Conservation (phyloP, 1,140 invertebrate genomes). For the Branchinecta lindahli region DNA sequence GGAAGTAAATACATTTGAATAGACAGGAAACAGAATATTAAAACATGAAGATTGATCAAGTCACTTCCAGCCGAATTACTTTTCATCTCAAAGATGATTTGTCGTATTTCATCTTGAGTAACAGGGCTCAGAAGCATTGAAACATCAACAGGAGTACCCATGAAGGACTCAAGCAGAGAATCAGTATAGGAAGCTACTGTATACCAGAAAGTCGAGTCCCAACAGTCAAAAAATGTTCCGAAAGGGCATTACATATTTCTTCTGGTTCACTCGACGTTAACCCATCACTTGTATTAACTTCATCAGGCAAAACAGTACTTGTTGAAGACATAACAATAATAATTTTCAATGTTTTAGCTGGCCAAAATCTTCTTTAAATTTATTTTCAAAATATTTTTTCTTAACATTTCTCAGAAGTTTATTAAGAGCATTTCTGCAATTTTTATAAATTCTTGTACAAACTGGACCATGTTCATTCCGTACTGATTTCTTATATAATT, state of each 20-base stretch:
- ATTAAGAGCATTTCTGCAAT: constrained; percentile 9
- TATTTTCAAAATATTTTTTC: constrained; percentile 6
- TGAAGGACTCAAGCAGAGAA: not conserved
- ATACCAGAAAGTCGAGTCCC: constrained; percentile 4
- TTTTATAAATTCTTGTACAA: constrained; percentile 9
- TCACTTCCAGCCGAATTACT: constrained; percentile 1
- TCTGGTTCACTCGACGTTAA: too few species aligned
- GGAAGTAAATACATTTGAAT: not conserved
- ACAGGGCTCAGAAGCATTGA: not conserved
- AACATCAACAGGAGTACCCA: constrained; percentile 5
- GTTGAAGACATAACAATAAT: constrained; percentile 6
- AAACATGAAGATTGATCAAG: constrained; percentile 1
- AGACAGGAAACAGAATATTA: not conserved
- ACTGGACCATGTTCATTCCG: constrained; percentile 5
- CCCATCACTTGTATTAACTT: constrained; percentile 1
- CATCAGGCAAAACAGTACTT: constrained; percentile 1
- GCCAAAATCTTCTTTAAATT: not conserved
- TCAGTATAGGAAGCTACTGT: not conserved
- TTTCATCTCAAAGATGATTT: constrained; percentile 9
- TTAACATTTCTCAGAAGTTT: constrained; percentile 6
- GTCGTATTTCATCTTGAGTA: not conserved
- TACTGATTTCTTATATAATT: too few species aligned
- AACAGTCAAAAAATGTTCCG: constrained; percentile 5
- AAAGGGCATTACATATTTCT: constrained; percentile 8
- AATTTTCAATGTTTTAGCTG: constrained; percentile 2